Conservation (phyloP, 2,888 invertebrate species). For the Coelinius sp. region DNA sequence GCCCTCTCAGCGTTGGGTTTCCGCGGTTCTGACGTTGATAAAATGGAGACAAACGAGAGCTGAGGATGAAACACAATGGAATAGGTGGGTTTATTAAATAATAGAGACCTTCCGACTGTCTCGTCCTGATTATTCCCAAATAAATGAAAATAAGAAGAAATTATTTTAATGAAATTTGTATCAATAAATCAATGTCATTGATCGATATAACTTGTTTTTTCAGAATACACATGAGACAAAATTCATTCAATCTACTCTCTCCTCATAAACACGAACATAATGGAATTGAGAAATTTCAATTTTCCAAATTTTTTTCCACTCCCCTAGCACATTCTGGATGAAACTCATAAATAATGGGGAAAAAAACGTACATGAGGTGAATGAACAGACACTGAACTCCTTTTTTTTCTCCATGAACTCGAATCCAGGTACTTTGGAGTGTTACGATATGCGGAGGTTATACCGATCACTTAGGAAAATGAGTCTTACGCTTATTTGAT, state of each 20-base stretch:
- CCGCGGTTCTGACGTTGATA: conserved; percentile 41
- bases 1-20: conserved; percentile 40
- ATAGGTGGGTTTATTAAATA: conserved; percentile 37
- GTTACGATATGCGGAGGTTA: conserved; percentile 41
- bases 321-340: neutral
- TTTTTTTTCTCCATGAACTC: conserved; percentile 5
- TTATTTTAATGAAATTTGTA: too few relatives aligned
- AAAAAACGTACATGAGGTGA: neutral
- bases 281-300: neutral
- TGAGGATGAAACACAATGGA: conserved; percentile 18
- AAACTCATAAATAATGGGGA: neutral
- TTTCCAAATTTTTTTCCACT: neutral
- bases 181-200: too few relatives aligned
- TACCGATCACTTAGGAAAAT: conserved; percentile 59
- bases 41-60: conserved; percentile 41
- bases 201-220: too few relatives aligned
- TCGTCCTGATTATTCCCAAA: neutral
- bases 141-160: too few relatives aligned
- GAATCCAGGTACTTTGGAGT: conserved; percentile 9
- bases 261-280: neutral
- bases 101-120: conserved; percentile 6
- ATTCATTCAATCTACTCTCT: conserved; percentile 27
- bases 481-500: conserved; percentile 52
- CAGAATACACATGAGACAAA: conserved; percentile 25
- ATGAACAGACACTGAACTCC: conserved; percentile 17